These are phyloP conservation scores for Myripristis jacobus DNA, from an alignment of 2,797 vertebrate species.

Conservation along the genomic window DNA sequence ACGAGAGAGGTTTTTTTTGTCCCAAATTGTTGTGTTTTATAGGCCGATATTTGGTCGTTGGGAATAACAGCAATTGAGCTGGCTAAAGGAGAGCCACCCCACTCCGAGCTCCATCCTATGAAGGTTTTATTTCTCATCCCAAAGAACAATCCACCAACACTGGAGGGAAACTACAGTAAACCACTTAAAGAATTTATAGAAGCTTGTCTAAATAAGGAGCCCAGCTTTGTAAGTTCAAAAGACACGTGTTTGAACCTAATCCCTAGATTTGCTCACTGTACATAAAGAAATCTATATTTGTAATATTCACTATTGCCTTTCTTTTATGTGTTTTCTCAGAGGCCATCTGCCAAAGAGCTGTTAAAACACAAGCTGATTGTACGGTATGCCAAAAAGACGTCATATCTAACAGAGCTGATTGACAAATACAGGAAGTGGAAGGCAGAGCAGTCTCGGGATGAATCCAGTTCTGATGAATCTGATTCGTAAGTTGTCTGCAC, in stretches of 20 bases:
- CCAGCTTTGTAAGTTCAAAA: constrained; percentile 91
- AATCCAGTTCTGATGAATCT: constrained; percentile 89
- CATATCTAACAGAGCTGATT: constrained; percentile 90
- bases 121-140: constrained; percentile 99
- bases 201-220: constrained; percentile 98
- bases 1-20: not conserved
- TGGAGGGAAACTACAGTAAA: constrained; percentile 98
- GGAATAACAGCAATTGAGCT: constrained; percentile 98
- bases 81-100: constrained; percentile 95
- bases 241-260: not conserved
- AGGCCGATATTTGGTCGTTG: constrained; percentile 99
- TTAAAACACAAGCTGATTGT: constrained; percentile 92
- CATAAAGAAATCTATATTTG: not conserved
- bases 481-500: constrained; percentile 82
- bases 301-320: not conserved
- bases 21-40: constrained; percentile 57
- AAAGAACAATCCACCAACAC: constrained; percentile 97
- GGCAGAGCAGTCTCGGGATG: constrained; percentile 85
- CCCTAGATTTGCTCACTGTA: not conserved
- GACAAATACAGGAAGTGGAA: constrained; percentile 92
- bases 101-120: constrained; percentile 98
- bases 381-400: constrained; percentile 89
- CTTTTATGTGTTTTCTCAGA: constrained; percentile 74
- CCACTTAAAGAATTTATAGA: constrained; percentile 98
- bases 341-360: constrained; percentile 90